Percentiles rank a stretch among this genome's conserved stretches.
These are phyloP conservation scores for Archaeoteleia sp. DNA, from an alignment of 2,888 invertebrate species.

Conservation along the genomic window DNA sequence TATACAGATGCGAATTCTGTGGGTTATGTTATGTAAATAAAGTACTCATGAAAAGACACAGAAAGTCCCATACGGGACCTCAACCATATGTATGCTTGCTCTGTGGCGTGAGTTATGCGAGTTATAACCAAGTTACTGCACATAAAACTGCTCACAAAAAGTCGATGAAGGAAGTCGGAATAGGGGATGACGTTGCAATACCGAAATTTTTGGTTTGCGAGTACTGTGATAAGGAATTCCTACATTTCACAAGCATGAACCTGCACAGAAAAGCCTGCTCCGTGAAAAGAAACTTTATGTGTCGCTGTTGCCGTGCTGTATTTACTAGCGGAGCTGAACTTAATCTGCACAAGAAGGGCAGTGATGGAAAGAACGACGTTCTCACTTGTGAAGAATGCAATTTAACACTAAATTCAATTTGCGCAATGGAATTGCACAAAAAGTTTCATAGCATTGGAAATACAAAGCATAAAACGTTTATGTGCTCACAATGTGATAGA, in stretches of 20 bases:
- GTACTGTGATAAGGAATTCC: conserved; percentile 33
- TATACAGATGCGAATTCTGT: conserved; percentile 46
- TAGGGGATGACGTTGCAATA: conserved; percentile 3
- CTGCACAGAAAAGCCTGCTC: conserved; percentile 30
- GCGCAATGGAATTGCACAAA: conserved; percentile 31
- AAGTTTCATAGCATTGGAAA: conserved; percentile 10
- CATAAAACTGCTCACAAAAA: conserved; percentile 41
- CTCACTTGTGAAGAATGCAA: conserved; percentile 28
- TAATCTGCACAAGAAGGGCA: conserved; percentile 25
- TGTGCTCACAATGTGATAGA: conserved; percentile 33
- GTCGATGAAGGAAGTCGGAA: not conserved
- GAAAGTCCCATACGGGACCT: conserved; percentile 17
- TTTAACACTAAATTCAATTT: conserved; percentile 17
- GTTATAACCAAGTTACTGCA: conserved; percentile 37
- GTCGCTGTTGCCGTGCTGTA: conserved; percentile 22
- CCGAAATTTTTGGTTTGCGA: conserved; percentile 40
- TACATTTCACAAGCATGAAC: conserved; percentile 38
- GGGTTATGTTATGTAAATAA: conserved; percentile 28
- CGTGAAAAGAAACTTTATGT: conserved; percentile 13
- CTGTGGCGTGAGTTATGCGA: conserved; percentile 37
- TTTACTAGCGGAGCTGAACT: conserved; percentile 31
- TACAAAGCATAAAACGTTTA: not conserved
- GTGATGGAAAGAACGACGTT: conserved; percentile 7
- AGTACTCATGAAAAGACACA: conserved; percentile 21
- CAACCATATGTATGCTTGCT: conserved; percentile 46